phyloP scores from a whole-genome alignment of 2,113 vertebrate genomes.

The Columba livia region DNA sequence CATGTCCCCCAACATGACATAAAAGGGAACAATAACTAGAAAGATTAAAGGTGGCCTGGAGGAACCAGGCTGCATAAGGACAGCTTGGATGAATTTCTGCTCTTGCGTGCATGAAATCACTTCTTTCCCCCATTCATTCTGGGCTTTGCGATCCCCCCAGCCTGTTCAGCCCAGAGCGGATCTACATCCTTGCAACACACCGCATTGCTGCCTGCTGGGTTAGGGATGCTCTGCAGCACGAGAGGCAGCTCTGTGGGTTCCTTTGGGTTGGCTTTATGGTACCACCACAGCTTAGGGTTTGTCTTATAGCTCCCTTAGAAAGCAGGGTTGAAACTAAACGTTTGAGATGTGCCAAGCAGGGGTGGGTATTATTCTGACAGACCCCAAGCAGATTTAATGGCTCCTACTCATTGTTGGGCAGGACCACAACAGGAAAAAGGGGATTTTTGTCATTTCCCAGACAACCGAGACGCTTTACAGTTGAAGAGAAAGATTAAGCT shows the following conservation, averaged over 20 bases:
- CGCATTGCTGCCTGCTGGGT: fast-evolving
- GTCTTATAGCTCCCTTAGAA: neutral
- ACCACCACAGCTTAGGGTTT: neutral
- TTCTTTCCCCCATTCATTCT: neutral
- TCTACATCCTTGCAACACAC: fast-evolving
- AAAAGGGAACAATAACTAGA: neutral
- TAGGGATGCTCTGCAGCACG: neutral
- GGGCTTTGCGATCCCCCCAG: neutral
- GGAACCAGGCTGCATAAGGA: neutral
- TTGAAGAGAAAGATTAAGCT: neutral
- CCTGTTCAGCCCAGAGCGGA: neutral
- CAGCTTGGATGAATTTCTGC: neutral
- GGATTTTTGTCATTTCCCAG: neutral
- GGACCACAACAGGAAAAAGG: neutral
- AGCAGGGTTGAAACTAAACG: neutral
- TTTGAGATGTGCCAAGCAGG: neutral
- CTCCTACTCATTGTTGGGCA: neutral
- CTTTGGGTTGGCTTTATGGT: neutral
- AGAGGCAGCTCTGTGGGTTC: neutral
- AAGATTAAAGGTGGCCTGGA: neutral
- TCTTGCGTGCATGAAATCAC: fast-evolving
- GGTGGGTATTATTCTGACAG: neutral
- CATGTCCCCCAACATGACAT: fast-evolving
- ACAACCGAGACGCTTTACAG: neutral
- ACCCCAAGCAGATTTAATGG: neutral